A percentile compares a stretch with the other conserved stretches of the same genome.
Conservation (phyloP, 2,113 vertebrate genomes). For the Sinocyclocheilus rhinocerous region DNA sequence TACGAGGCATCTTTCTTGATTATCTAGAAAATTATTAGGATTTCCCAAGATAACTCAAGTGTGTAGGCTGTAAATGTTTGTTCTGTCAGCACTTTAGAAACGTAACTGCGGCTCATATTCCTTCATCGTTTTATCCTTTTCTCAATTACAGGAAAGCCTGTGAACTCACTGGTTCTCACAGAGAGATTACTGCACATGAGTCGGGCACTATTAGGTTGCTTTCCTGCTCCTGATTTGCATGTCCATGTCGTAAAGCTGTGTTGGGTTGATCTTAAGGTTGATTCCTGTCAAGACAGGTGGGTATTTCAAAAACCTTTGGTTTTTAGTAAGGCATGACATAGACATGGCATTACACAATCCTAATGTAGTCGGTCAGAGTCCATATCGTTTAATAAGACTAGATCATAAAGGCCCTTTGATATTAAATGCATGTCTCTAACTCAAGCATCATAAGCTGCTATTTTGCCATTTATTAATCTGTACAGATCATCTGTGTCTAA, state of each 20-base stretch:
- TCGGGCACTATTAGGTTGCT: not conserved
- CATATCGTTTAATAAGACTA: too few species aligned
- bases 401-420: too few species aligned
- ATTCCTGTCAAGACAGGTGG: not conserved
- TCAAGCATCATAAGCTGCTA: too few species aligned
- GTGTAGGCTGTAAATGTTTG: slow-evolving; percentile 58
- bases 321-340: too few species aligned
- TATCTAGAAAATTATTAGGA: slow-evolving; percentile 40
- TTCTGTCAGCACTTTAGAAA: slow-evolving; percentile 66
- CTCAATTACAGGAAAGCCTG: slow-evolving; percentile 44
- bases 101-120: slow-evolving; percentile 59
- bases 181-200: slow-evolving; percentile 1
- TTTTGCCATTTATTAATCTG: too few species aligned
- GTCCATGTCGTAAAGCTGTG: not conserved
- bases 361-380: too few species aligned
- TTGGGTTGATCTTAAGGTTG: not conserved
- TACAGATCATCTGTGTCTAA: too few species aligned
- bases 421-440: too few species aligned
- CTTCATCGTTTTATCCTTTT: slow-evolving; percentile 58
- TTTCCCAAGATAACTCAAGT: slow-evolving; percentile 51
- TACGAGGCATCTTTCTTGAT: slow-evolving; percentile 39
- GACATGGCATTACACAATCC: too few species aligned
- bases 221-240: not conserved
- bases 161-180: slow-evolving; percentile 6
- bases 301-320: not conserved